phyloP scores from a whole-genome alignment of 2,797 vertebrate species.

The Pelodytes ibericus region DNA sequence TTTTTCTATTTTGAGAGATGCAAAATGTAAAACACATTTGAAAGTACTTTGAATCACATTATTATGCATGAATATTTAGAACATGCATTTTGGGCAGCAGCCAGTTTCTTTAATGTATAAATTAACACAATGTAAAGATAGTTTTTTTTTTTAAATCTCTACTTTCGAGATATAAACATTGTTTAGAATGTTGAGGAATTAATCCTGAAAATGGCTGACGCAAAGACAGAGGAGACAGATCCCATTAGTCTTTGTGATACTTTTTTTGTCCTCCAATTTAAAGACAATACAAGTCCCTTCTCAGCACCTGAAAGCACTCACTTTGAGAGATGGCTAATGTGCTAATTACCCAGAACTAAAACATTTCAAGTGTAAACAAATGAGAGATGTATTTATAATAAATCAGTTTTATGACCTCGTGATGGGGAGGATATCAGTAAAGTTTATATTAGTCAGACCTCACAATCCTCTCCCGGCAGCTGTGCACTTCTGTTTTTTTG shows the following conservation, averaged over 20 bases:
- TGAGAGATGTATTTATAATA: slow-evolving; percentile 97
- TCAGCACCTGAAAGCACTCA: slow-evolving; percentile 91
- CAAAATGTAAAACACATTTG: too few species aligned
- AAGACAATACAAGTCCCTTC: slow-evolving; percentile 50
- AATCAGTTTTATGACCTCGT: slow-evolving; percentile 98
- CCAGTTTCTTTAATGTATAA: too few species aligned
- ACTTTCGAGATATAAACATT: too few species aligned
- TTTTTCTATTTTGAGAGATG: too few species aligned
- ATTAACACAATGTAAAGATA: too few species aligned
- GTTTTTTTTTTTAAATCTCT: too few species aligned
- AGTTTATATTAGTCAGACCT: slow-evolving; percentile 91
- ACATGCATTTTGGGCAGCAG: too few species aligned
- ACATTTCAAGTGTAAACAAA: slow-evolving; percentile 97
- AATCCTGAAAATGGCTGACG: not conserved
- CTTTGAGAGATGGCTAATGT: slow-evolving; percentile 88
- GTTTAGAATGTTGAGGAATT: too few species aligned
- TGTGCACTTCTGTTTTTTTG: slow-evolving; percentile 74
- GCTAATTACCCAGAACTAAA: slow-evolving; percentile 87
- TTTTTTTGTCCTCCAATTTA: slow-evolving; percentile 56
- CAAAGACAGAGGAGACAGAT: slow-evolving; percentile 15
- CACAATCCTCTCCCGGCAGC: slow-evolving; percentile 83
- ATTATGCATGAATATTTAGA: too few species aligned
- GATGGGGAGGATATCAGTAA: slow-evolving; percentile 95
- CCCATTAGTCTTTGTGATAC: slow-evolving; percentile 48
- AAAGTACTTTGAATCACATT: too few species aligned